Evolutionary conservation across 1,140 invertebrate species (phyloP), one percentile per base, ranked within the genome.

Genomic region (Zaprionus tsacasi): DNA sequence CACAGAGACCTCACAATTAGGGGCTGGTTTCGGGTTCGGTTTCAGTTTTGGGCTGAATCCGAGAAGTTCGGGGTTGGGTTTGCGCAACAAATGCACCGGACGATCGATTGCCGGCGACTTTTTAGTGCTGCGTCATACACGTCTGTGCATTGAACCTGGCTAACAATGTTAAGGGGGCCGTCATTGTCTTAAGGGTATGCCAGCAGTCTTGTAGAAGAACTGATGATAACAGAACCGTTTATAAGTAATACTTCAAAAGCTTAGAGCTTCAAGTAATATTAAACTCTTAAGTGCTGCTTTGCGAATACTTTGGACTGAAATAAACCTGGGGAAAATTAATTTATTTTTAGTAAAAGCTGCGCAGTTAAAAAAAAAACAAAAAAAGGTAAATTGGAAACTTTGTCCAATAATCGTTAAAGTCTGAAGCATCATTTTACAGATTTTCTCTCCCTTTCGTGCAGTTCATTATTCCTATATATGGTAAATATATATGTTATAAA

Each of bases 111-210:
- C 50, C 74, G 57, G 63, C 60, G 55, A 54, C 60, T 52, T 54
- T 54, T 64, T 52, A 55, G 70, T 76, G 77, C 58, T 75, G 64
- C 81, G 81, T 83, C 81, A 83, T 68, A 65, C 50, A 52, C 61
- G 61, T 65, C 77, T 83, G 81, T 73, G 77, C 81, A 83, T 83
- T 83, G 81, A 83, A 83, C 81, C 77, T 82, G 80, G 54, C n/a
- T 35, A 56, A 56, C 36, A 21, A 59, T n/a, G 40, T 13, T 25
- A 25, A 40, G 36, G n/a, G 17, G 50, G 6, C 25, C 13, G 13
- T 11, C 36, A 1, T 30, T 66, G 52, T 21, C 55, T 60, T 67
- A n/a, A 38, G 36, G 17, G 11, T 17, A 48, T 21, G 45, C 2
- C 15, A 48, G 17, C n/a, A 12, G 15, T 48, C 45, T 7, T 3